phyloP scores from a whole-genome alignment of 2,888 invertebrate species.

The Amblyjoppa proteus region DNA sequence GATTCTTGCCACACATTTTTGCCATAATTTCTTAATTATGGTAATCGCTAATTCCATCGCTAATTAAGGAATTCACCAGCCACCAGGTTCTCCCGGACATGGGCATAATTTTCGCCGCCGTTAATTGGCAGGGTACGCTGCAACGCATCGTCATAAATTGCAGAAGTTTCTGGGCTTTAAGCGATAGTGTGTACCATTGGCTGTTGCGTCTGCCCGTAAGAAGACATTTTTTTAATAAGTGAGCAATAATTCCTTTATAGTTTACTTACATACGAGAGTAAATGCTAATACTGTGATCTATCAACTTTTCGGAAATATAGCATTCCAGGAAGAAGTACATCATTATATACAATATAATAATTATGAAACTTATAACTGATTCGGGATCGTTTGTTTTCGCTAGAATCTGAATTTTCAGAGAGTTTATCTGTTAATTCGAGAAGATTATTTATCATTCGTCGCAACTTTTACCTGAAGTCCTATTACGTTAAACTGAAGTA shows the following conservation, averaged over 20 bases:
- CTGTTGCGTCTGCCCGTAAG: too few species aligned
- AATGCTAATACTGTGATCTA: conserved; percentile 15
- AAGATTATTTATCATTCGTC: background rate
- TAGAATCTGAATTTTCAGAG: background rate
- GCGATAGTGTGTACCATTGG: background rate
- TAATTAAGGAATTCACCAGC: background rate
- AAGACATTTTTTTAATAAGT: background rate
- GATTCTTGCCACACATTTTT: too few species aligned
- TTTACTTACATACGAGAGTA: too few species aligned
- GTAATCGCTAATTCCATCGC: too few species aligned
- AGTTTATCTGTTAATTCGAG: too few species aligned
- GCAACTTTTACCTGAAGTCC: too few species aligned
- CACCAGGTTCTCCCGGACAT: background rate
- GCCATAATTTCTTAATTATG: too few species aligned
- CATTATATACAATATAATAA: background rate
- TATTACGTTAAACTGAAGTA: conserved; percentile 22
- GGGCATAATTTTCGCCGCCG: background rate
- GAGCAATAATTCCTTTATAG: background rate
- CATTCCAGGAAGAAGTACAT: background rate
- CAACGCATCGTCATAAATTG: conserved; percentile 9
- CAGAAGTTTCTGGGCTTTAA: conserved; percentile 18
- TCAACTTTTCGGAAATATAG: background rate
- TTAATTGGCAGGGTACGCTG: too few species aligned
- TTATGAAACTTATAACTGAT: background rate
- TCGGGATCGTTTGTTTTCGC: conserved; percentile 11